Conservation (phyloP, 2,888 invertebrate species). For the Diogma glabrata region DNA sequence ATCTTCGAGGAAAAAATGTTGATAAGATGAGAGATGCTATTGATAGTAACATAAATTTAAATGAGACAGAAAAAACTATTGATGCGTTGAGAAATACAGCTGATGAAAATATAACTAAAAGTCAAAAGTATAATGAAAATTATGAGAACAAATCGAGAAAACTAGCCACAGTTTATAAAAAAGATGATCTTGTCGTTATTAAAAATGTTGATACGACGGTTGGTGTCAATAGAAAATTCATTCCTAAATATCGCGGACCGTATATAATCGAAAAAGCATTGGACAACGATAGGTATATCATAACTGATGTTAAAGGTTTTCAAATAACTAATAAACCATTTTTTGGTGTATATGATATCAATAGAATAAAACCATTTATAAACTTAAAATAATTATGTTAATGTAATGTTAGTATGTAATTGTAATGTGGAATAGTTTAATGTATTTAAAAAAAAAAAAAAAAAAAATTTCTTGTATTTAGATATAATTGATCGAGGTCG, state of each 20-base stretch:
- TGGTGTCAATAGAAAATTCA: background rate
- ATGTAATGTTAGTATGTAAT: no score
- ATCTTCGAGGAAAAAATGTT: background rate
- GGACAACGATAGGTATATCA: background rate
- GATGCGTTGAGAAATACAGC: no score
- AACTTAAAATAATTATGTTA: no score
- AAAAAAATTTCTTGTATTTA: no score
- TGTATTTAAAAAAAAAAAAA: no score
- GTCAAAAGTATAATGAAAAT: background rate
- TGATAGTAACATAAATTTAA: no score
- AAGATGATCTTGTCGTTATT: background rate
- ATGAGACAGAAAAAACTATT: no score
- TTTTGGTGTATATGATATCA: background rate
- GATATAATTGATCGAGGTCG: no score
- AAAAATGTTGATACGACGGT: background rate
- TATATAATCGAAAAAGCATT: background rate
- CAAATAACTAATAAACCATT: background rate
- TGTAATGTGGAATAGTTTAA: no score
- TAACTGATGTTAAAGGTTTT: background rate
- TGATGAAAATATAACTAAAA: background rate
- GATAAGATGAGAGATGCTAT: background rate
- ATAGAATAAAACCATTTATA: background rate
- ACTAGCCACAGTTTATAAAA: background rate
- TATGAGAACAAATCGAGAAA: background rate
- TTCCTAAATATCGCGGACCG: background rate